Evolutionary conservation across 1,140 invertebrate genomes (phyloP).

Genomic region (Pogonognathellus flavescens): DNA sequence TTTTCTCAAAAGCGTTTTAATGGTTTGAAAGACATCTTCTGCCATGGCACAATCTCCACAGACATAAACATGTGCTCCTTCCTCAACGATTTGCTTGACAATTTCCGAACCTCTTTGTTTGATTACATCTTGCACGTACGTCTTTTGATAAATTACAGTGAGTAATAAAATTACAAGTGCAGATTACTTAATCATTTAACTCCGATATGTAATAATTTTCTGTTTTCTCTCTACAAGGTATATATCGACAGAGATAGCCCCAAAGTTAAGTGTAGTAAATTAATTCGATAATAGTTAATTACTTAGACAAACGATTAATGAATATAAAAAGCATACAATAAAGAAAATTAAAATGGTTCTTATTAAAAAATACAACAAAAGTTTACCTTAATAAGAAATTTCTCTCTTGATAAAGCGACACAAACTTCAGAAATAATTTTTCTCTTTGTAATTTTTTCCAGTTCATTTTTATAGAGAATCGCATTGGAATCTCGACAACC

Average conservation of each 20-base stretch:
- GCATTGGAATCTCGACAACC: conserved; percentile 86
- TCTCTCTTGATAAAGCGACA: conserved; percentile 88
- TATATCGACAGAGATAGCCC: no score
- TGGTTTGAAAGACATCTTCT: conserved; percentile 93
- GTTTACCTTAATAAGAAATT: conserved; percentile 53
- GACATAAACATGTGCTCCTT: conserved; percentile 93
- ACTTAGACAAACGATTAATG: no score
- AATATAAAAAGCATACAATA: no score
- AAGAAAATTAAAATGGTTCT: no score
- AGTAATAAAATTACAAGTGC: no score
- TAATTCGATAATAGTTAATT: no score
- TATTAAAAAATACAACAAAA: no score
- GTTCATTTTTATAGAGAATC: conserved; percentile 90
- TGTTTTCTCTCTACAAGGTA: no score
- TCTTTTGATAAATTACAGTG: no score
- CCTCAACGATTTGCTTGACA: conserved; percentile 82
- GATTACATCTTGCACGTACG: conserved; percentile 93
- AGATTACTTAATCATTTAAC: no score
- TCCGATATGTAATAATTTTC: no score
- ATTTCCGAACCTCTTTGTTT: conserved; percentile 82
- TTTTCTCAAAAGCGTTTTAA: conserved; percentile 89
- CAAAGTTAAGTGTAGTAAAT: no score
- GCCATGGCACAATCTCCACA: conserved; percentile 99
- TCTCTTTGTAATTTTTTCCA: conserved; percentile 80
- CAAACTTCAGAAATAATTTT: conserved; percentile 85